A percentile compares a stretch with the other conserved stretches of the same genome.
These are phyloP conservation scores for Nephrotoma guestfalica DNA, from an alignment of 2,888 invertebrate species.

Conservation along the genomic window DNA sequence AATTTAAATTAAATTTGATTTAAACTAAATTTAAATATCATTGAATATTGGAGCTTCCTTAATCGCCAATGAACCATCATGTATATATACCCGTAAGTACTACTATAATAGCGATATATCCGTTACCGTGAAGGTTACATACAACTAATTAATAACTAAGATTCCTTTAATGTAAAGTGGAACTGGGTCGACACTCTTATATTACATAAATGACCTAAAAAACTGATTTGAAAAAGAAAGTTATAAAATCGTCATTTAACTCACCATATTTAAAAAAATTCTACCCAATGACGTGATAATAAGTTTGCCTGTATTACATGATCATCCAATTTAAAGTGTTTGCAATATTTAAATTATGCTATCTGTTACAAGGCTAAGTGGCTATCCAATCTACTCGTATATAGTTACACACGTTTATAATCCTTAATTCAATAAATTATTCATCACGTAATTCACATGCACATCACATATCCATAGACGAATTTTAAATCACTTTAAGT, in stretches of 20 bases:
- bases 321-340: background rate
- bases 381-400: background rate
- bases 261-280: background rate
- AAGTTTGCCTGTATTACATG: background rate
- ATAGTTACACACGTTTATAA: background rate
- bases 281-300: background rate
- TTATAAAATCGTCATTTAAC: background rate
- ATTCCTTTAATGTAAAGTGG: no score
- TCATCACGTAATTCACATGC: background rate
- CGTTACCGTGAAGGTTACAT: no score
- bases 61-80: no score
- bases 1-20: no score
- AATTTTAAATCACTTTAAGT: background rate
- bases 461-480: background rate
- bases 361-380: background rate
- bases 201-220: background rate
- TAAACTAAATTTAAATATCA: no score
- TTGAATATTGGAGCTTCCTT: no score
- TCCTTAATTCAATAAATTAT: background rate
- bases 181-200: background rate
- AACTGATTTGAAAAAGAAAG: background rate
- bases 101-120: no score
- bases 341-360: background rate
- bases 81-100: no score
- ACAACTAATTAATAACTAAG: no score